Conservation (phyloP, 2,888 invertebrate species). For the Tryphoninae sp. region DNA sequence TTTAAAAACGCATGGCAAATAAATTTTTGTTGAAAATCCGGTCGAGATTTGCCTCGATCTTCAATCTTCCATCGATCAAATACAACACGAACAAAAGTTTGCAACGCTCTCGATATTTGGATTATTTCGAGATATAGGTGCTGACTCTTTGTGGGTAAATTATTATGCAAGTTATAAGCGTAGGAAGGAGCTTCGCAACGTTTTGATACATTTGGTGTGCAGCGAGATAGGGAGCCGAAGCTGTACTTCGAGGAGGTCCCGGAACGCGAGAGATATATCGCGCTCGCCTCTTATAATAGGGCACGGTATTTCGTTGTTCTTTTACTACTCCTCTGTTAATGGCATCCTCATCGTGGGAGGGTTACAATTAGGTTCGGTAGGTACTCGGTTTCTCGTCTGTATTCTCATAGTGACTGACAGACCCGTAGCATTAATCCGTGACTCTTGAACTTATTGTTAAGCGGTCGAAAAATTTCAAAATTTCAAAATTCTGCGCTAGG, state of each 20-base stretch:
- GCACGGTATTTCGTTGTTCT: conserved; percentile 40
- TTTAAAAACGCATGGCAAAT: too few species aligned
- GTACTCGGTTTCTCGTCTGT: neutral
- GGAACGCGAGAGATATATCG: conserved; percentile 75
- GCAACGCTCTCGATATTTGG: too few species aligned
- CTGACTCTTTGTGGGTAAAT: neutral
- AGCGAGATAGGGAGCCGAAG: conserved; percentile 43
- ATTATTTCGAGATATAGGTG: neutral
- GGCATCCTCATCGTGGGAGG: conserved; percentile 70
- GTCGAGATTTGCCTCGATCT: too few species aligned
- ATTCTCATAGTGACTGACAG: neutral
- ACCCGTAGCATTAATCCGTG: neutral
- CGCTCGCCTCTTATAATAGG: conserved; percentile 74
- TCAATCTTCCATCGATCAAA: too few species aligned
- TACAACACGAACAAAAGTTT: too few species aligned
- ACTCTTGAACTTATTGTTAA: neutral
- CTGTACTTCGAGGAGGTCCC: conserved; percentile 76
- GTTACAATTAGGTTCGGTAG: conserved; percentile 50
- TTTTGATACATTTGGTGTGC: conserved; percentile 45
- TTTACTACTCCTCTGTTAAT: conserved; percentile 28
- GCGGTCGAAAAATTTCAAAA: neutral
- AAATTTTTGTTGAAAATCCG: too few species aligned
- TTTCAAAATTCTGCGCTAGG: neutral
- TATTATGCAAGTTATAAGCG: conserved; percentile 11
- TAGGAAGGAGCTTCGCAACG: conserved; percentile 19